phyloP scores from a whole-genome alignment of 2,888 invertebrate species.

The Aspidapion aeneum region DNA sequence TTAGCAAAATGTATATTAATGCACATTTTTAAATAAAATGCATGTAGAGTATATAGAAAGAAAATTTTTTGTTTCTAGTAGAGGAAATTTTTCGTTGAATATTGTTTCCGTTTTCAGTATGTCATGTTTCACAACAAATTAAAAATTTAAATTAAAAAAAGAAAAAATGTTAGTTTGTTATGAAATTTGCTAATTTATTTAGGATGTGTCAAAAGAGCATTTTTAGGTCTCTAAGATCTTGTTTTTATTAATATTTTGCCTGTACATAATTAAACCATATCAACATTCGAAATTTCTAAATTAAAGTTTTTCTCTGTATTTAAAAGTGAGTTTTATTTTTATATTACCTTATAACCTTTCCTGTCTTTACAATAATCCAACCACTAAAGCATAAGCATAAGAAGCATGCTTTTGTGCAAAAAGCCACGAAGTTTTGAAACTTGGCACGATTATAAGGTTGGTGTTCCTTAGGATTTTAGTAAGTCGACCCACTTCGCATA shows the following conservation, averaged over 20 bases:
- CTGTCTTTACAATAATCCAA: neutral
- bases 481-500: no score
- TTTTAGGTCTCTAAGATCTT: slow-evolving; percentile 47
- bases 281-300: slow-evolving; percentile 79
- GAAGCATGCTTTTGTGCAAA: no score
- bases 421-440: no score
- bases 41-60: slow-evolving; percentile 41
- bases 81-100: slow-evolving; percentile 20
- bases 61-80: slow-evolving; percentile 42
- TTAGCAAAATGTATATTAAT: slow-evolving; percentile 43
- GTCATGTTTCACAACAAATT: neutral
- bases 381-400: no score
- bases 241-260: slow-evolving; percentile 45
- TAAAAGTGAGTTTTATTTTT: slow-evolving; percentile 37
- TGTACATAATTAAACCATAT: slow-evolving; percentile 65
- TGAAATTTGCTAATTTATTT: slow-evolving; percentile 8
- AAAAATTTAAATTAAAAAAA: slow-evolving; percentile 23
- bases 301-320: slow-evolving; percentile 59
- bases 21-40: slow-evolving; percentile 48
- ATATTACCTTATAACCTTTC: neutral
- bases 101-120: neutral
- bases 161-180: slow-evolving; percentile 28
- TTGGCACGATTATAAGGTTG: no score
- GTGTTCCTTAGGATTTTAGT: no score
- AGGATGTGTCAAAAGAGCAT: slow-evolving; percentile 28